Percentiles rank a stretch among this genome's conserved stretches.
phyloP scores from a whole-genome alignment of 1,140 invertebrate species.

The Ganaspis sp. region DNA sequence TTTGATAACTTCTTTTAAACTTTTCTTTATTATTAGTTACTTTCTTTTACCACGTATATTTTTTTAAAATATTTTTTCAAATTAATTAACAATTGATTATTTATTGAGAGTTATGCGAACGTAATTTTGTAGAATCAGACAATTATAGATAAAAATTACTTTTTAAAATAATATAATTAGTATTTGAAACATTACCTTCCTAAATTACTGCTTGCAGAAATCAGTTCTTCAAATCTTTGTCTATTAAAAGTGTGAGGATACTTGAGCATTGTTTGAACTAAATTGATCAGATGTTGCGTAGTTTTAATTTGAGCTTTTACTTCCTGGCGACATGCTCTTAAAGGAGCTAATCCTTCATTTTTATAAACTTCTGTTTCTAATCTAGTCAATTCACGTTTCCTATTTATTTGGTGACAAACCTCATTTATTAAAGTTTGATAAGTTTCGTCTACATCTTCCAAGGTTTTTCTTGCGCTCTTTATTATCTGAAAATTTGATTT shows the following conservation, averaged over 20 bases:
- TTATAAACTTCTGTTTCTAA: constrained; percentile 56
- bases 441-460: constrained; percentile 51
- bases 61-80: no score
- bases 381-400: constrained; percentile 54
- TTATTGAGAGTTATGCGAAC: no score
- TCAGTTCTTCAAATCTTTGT: constrained; percentile 39
- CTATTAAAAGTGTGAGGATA: constrained; percentile 36
- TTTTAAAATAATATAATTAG: background rate
- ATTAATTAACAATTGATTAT: no score
- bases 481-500: constrained; percentile 49
- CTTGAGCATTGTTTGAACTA: constrained; percentile 42
- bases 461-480: constrained; percentile 45
- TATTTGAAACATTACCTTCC: constrained; percentile 40
- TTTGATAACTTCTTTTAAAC: no score
- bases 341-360: constrained; percentile 52
- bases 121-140: no score
- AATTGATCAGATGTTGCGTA: constrained; percentile 42
- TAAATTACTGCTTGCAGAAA: constrained; percentile 43
- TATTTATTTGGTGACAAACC: constrained; percentile 52
- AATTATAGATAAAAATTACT: no score
- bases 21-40: no score
- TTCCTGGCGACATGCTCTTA: constrained; percentile 56
- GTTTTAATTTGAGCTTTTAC: constrained; percentile 51
- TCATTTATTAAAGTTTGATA: constrained; percentile 53
- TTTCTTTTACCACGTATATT: no score